A percentile compares a stretch with the other conserved stretches of the same genome.
These are phyloP conservation scores for Platysteira castanea DNA, from an alignment of 2,113 vertebrate genomes.

Conservation along the genomic window DNA sequence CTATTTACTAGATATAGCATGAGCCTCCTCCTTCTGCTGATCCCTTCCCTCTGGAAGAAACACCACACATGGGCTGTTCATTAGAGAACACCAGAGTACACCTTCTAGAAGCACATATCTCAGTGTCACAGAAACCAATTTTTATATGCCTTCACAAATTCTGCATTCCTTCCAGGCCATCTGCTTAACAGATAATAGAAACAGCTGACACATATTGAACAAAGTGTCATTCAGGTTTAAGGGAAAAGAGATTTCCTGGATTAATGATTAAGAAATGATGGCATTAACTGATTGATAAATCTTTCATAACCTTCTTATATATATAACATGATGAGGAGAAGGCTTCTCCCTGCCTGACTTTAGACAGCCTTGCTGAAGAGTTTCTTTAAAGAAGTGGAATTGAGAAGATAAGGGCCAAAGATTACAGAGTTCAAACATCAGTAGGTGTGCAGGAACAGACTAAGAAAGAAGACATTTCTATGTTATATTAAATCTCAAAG, in stretches of 20 bases:
- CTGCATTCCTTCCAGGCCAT: background rate
- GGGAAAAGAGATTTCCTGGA: background rate
- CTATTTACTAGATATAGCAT: background rate
- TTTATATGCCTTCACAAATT: background rate
- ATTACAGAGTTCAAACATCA: background rate
- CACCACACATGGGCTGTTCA: background rate
- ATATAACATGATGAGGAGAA: background rate
- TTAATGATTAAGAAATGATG: background rate
- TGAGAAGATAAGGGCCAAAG: background rate
- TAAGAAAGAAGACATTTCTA: background rate
- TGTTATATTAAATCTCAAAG: background rate
- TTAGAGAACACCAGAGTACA: background rate
- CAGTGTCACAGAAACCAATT: background rate
- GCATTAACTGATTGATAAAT: background rate
- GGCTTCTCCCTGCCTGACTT: background rate
- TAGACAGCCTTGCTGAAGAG: background rate
- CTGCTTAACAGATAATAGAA: constrained; percentile 6
- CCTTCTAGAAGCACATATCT: background rate
- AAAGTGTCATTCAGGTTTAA: background rate
- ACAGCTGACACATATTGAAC: background rate
- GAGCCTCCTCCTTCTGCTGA: background rate
- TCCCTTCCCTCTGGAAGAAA: background rate
- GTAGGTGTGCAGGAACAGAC: background rate
- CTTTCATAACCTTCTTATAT: background rate
- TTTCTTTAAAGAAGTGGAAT: background rate